Percentiles rank a stretch among this genome's conserved stretches.
These are phyloP conservation scores for Dermochelys coriacea DNA, from an alignment of 2,797 vertebrate genomes.

Conservation along the genomic window DNA sequence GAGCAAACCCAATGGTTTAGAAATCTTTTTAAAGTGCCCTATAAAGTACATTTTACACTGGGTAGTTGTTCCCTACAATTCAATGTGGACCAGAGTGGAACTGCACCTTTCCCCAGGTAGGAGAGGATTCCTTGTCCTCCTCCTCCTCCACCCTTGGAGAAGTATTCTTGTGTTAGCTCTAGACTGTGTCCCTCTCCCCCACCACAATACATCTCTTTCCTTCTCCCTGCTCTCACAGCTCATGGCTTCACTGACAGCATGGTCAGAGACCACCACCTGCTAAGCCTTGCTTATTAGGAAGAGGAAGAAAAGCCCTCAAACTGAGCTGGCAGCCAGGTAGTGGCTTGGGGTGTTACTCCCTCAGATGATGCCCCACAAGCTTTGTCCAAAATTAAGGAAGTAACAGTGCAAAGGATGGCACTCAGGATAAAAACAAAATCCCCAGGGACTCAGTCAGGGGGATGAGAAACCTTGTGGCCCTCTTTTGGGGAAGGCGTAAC, in stretches of 20 bases:
- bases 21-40: background rate
- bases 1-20: background rate
- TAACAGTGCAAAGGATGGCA: background rate
- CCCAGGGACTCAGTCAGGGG: background rate
- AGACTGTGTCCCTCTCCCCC: accelerated
- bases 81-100: background rate
- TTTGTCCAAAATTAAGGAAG: constrained; percentile 44
- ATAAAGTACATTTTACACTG: background rate
- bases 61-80: background rate
- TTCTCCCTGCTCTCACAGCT: background rate
- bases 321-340: constrained; percentile 13
- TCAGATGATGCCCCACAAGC: background rate
- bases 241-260: background rate
- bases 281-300: background rate
- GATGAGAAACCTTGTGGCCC: background rate
- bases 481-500: background rate
- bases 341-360: background rate
- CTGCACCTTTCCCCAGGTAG: background rate
- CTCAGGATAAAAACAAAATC: background rate
- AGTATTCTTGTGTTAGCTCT: background rate
- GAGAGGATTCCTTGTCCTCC: accelerated
- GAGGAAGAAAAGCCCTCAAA: background rate
- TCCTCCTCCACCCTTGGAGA: background rate
- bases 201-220: background rate
- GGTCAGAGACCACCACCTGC: background rate